A percentile compares a stretch with the other conserved stretches of the same genome.
Conservation (phyloP, 2,888 invertebrate species). For the Orthonevra nobilis region DNA sequence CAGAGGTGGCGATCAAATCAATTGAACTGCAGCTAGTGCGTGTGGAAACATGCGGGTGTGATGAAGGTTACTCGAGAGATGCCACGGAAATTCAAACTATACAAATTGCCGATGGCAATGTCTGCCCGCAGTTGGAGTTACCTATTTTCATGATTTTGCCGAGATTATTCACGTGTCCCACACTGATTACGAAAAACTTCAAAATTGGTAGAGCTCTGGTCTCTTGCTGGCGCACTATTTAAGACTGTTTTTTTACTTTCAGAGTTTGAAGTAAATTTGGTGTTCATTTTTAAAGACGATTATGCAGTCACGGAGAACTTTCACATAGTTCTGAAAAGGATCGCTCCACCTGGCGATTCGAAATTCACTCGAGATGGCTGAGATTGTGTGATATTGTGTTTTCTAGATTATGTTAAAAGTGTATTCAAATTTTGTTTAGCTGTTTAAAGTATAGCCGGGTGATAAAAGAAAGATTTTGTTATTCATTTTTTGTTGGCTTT, state of each 20-base stretch:
- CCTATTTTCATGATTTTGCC: constrained; percentile 98
- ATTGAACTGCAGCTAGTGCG: constrained; percentile 96
- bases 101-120: constrained; percentile 97
- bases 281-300: constrained; percentile 95
- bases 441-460: constrained; percentile 47
- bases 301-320: constrained; percentile 97
- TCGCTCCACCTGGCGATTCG: constrained; percentile 70
- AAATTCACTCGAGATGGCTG: constrained; percentile 71
- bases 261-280: constrained; percentile 97
- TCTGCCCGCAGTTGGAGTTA: constrained; percentile 88
- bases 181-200: constrained; percentile 93
- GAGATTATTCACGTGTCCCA: constrained; percentile 96
- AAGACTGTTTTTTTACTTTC: constrained; percentile 78
- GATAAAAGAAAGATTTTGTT: constrained; percentile 14
- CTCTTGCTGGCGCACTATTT: constrained; percentile 71
- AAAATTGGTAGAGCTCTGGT: constrained; percentile 98
- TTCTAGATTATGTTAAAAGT: constrained; percentile 13
- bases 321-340: constrained; percentile 80
- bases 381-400: constrained; percentile 31
- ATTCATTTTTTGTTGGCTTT: no score
- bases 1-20: constrained; percentile 92
- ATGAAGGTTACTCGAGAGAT: constrained; percentile 95
- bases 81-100: constrained; percentile 99
- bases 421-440: constrained; percentile 35
- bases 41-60: constrained; percentile 96